These are phyloP conservation scores for Eciton burchellii DNA, from an alignment of 1,140 invertebrate genomes.

Conservation along the genomic window DNA sequence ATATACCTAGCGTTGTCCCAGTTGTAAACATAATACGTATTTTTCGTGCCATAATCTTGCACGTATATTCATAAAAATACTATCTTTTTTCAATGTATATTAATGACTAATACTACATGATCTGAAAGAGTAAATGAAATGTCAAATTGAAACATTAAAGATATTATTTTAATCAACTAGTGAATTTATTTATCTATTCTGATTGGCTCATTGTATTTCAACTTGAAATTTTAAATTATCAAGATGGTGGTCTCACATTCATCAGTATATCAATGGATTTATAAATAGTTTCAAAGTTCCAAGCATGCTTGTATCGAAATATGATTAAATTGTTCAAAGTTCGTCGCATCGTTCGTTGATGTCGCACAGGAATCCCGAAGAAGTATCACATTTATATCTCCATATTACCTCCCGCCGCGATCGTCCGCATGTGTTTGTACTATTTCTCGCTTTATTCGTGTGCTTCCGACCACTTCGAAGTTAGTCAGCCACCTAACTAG, in stretches of 20 bases:
- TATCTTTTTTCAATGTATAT: not conserved
- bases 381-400: not conserved
- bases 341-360: not conserved
- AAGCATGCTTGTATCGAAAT: not conserved
- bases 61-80: slow-evolving; percentile 22
- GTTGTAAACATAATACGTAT: slow-evolving; percentile 60
- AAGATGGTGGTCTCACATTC: not conserved
- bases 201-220: not conserved
- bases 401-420: slow-evolving; percentile 41
- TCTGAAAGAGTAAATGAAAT: not conserved
- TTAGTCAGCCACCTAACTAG: not conserved
- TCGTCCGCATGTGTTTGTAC: not conserved
- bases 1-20: slow-evolving; percentile 7
- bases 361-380: not conserved
- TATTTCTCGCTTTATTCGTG: not conserved
- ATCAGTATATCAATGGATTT: too few species aligned
- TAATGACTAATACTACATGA: not conserved
- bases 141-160: not conserved
- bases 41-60: slow-evolving; percentile 25
- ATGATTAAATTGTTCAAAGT: not conserved
- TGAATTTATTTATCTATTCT: not conserved
- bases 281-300: too few species aligned
- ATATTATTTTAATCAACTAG: not conserved
- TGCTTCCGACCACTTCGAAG: not conserved
- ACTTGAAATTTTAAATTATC: not conserved